Evolutionary conservation across 2,888 invertebrate species (phyloP).

Genomic region (Teleiodes luculella): DNA sequence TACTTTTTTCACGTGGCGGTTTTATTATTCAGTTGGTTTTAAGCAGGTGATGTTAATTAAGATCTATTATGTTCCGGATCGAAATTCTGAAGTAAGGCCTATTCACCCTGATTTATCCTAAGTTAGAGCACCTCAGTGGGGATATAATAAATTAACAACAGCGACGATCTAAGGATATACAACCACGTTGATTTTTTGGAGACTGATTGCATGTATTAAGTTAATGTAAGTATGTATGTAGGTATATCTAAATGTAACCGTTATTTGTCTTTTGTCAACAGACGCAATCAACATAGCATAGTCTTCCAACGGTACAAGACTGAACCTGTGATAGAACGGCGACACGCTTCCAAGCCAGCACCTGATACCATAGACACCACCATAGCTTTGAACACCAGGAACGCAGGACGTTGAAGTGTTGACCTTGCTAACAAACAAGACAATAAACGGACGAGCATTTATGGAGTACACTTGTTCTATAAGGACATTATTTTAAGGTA

Average conservation of each 20-base stretch:
- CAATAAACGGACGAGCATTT: constrained; percentile 37
- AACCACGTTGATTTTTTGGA: no score
- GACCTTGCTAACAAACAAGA: constrained; percentile 20
- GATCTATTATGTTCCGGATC: no score
- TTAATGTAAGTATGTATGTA: no score
- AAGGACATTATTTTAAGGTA: constrained; percentile 56
- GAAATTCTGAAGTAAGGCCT: no score
- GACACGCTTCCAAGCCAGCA: constrained; percentile 27
- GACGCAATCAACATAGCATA: constrained; percentile 46
- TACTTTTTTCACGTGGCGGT: not conserved
- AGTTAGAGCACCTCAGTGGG: no score
- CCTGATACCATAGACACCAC: not conserved
- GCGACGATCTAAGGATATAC: no score
- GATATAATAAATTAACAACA: no score
- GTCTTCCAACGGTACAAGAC: constrained; percentile 48
- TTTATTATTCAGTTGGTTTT: not conserved
- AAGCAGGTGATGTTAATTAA: no score
- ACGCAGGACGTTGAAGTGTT: not conserved
- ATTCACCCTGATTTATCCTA: no score
- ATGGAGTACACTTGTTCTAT: constrained; percentile 57
- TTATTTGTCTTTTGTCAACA: constrained; percentile 40
- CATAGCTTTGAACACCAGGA: not conserved
- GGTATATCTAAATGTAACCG: not conserved
- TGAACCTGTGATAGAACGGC: constrained; percentile 43
- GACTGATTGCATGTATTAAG: no score